Percentiles rank a stretch among this genome's conserved stretches.
phyloP scores from a whole-genome alignment of 1,140 invertebrate species.

The Dreissena polymorpha region DNA sequence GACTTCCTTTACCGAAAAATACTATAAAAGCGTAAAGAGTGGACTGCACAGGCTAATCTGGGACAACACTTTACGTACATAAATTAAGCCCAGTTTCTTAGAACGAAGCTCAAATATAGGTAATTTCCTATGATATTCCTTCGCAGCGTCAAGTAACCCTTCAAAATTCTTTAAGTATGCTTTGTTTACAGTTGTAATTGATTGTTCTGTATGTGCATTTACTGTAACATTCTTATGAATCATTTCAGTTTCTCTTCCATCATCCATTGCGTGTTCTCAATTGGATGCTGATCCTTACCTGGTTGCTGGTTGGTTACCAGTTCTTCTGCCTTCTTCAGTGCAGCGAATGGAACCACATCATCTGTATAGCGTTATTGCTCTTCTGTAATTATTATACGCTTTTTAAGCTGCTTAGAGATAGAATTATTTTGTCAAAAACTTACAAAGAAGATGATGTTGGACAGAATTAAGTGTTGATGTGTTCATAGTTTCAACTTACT shows the following conservation, averaged over 20 bases:
- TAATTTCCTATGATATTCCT: too few relatives aligned
- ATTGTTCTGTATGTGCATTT: too few relatives aligned
- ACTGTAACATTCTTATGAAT: neutral
- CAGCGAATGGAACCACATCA: conserved; percentile 94
- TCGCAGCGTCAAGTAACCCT: neutral
- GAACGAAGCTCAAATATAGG: too few relatives aligned
- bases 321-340: conserved; percentile 88
- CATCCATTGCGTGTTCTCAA: conserved; percentile 92
- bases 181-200: too few relatives aligned
- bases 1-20: too few relatives aligned
- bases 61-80: too few relatives aligned
- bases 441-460: conserved; percentile 74
- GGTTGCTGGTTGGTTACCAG: conserved; percentile 88
- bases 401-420: conserved; percentile 93
- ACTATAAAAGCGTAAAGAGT: too few relatives aligned
- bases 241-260: conserved; percentile 89
- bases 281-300: conserved; percentile 87
- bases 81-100: too few relatives aligned
- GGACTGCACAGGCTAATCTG: too few relatives aligned
- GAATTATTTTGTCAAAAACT: conserved; percentile 85
- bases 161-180: neutral
- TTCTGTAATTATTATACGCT: conserved; percentile 95
- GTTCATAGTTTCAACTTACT: too few relatives aligned
- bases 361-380: conserved; percentile 91
- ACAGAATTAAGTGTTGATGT: conserved; percentile 5